Percentiles rank a stretch among this genome's conserved stretches.
phyloP scores from a whole-genome alignment of 2,113 vertebrate species.

The Chloropsis cyanopogon region DNA sequence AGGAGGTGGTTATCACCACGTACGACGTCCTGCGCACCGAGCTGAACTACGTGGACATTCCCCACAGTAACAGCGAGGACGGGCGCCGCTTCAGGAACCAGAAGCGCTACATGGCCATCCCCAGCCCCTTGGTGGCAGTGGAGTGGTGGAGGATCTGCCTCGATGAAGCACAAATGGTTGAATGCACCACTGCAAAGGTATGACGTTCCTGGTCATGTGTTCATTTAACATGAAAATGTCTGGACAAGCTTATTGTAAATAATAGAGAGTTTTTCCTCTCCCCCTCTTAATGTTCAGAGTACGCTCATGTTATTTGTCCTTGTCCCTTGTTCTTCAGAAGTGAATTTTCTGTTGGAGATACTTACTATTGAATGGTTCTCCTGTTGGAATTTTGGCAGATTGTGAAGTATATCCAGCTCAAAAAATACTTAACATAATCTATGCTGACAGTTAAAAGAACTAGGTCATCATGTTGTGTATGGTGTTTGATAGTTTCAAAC shows the following conservation, averaged over 20 bases:
- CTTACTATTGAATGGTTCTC: not conserved
- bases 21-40: conserved; percentile 95
- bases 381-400: not conserved
- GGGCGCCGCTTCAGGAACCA: conserved; percentile 93
- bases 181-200: conserved; percentile 94
- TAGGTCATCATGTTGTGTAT: conserved; percentile 11
- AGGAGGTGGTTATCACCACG: conserved; percentile 98
- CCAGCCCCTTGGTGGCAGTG: conserved; percentile 94
- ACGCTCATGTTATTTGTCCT: not conserved
- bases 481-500: not conserved
- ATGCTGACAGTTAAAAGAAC: conserved; percentile 20
- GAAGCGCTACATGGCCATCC: conserved; percentile 98
- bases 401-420: not conserved
- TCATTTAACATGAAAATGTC: not conserved
- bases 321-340: not conserved
- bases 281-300: not conserved
- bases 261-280: not conserved
- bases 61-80: conserved; percentile 93
- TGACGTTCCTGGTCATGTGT: not conserved
- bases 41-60: conserved; percentile 95
- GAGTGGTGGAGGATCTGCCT: conserved; percentile 99
- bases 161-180: conserved; percentile 98
- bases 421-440: conserved; percentile 26
- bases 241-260: not conserved
- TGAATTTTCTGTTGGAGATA: not conserved